Conservation (phyloP, 2,113 vertebrate species). For the Sinocyclocheilus anophthalmus region DNA sequence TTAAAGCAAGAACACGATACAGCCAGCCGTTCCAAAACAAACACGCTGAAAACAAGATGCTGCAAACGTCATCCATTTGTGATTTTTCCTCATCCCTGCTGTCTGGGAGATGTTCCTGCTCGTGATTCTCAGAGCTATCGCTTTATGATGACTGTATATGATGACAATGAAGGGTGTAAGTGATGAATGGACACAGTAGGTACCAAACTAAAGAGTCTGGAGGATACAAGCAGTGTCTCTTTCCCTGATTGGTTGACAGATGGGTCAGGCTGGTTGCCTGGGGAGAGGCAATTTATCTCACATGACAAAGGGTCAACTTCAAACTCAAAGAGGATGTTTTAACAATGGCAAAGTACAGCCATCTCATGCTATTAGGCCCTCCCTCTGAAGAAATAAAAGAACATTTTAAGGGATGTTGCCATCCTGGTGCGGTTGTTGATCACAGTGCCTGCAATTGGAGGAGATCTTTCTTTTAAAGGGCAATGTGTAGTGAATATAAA, state of each 20-base stretch:
- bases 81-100: neutral
- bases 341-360: constrained; percentile 24
- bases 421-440: constrained; percentile 11
- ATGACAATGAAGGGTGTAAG: constrained; percentile 9
- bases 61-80: neutral
- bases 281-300: constrained; percentile 59
- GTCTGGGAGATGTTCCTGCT: neutral
- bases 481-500: constrained; percentile 45
- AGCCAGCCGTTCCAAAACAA: neutral
- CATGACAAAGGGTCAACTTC: constrained; percentile 51
- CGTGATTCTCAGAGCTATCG: neutral
- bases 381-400: constrained; percentile 23
- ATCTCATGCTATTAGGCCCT: constrained; percentile 36
- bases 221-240: constrained; percentile 16
- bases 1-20: constrained; percentile 11
- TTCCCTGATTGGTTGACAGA: constrained; percentile 49
- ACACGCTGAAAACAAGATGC: neutral
- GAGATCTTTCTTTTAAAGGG: constrained; percentile 35
- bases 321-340: constrained; percentile 50
- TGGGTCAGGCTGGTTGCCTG: constrained; percentile 48
- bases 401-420: constrained; percentile 34
- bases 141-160: constrained; percentile 9
- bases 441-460: constrained; percentile 11
- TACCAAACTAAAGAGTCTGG: constrained; percentile 31
- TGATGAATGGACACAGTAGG: constrained; percentile 4